A percentile compares a stretch with the other conserved stretches of the same genome.
These are phyloP conservation scores for Bovichtus diacanthus DNA, from an alignment of 2,797 vertebrate species.

Conservation along the genomic window DNA sequence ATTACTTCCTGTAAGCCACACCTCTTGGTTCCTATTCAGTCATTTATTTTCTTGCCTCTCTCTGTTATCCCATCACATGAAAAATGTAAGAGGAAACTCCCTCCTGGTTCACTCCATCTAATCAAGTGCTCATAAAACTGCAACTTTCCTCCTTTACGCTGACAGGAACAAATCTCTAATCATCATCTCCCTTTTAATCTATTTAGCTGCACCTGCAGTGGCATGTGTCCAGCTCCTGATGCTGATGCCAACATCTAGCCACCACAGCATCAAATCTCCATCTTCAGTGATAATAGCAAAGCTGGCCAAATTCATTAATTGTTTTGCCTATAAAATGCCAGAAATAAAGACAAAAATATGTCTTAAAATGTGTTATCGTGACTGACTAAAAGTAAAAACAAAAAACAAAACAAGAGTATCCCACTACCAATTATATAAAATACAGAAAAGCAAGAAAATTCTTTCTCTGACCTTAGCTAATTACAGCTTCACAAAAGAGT, in stretches of 20 bases:
- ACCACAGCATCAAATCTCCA: neutral
- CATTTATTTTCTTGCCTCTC: constrained; percentile 5
- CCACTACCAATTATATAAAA: neutral
- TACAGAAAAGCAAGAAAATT: constrained; percentile 1
- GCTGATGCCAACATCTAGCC: neutral
- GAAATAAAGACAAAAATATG: neutral
- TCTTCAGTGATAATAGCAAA: neutral
- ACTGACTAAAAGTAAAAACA: neutral
- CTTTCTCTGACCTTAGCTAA: too few relatives aligned
- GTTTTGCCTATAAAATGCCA: neutral
- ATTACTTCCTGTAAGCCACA: constrained; percentile 5
- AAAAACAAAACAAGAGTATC: neutral
- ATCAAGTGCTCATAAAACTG: constrained; percentile 17
- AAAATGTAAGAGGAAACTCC: constrained; percentile 4
- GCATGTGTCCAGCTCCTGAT: neutral
- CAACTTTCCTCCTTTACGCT: neutral
- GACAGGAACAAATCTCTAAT: neutral
- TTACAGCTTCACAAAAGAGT: too few relatives aligned
- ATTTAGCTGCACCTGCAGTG: constrained; percentile 1
- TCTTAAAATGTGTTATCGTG: neutral
- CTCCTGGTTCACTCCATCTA: constrained; percentile 3
- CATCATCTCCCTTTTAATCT: neutral
- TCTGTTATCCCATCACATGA: constrained; percentile 6
- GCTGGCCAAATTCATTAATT: neutral
- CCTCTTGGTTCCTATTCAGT: neutral